These are phyloP conservation scores for Drosophila conformis DNA, from an alignment of 2,888 invertebrate species.

Conservation along the genomic window DNA sequence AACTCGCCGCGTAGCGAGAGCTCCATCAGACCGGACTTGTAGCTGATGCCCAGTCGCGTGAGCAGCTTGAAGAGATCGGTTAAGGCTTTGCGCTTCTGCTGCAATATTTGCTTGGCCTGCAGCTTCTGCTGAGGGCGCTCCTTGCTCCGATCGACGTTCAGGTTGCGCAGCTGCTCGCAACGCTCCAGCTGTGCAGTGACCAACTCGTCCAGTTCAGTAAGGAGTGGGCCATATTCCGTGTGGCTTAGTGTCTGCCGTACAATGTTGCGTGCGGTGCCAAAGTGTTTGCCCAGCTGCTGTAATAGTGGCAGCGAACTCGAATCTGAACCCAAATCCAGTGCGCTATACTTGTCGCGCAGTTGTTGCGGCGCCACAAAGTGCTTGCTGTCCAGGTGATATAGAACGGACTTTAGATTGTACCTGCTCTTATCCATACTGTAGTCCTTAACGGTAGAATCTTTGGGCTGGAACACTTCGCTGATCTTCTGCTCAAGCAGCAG, in stretches of 20 bases:
- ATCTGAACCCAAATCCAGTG: conserved; percentile 29
- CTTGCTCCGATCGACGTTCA: conserved; percentile 85
- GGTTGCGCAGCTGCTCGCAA: conserved; percentile 87
- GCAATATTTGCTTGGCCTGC: conserved; percentile 92
- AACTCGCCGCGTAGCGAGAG: conserved; percentile 85
- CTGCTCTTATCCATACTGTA: conserved; percentile 80
- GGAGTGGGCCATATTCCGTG: conserved; percentile 87
- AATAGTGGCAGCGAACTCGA: conserved; percentile 57
- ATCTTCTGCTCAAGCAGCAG: conserved; percentile 85
- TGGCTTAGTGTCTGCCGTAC: conserved; percentile 88
- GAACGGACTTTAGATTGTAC: conserved; percentile 77
- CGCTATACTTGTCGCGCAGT: conserved; percentile 61
- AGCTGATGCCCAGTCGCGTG: conserved; percentile 91
- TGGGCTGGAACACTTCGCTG: conserved; percentile 84
- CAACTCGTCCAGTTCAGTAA: conserved; percentile 88
- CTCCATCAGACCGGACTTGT: conserved; percentile 91
- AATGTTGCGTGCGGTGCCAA: conserved; percentile 88
- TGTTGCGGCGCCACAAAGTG: conserved; percentile 82
- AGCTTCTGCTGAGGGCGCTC: conserved; percentile 90
- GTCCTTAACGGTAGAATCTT: conserved; percentile 81
- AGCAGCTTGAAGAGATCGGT: conserved; percentile 94
- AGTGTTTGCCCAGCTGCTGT: conserved; percentile 85
- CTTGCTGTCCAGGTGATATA: conserved; percentile 78
- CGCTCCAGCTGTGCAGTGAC: conserved; percentile 89
- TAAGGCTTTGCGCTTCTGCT: conserved; percentile 93